Base-by-base conservation (phyloP, 2,797 vertebrate species). In the Gadopsis bispinosus region DNA sequence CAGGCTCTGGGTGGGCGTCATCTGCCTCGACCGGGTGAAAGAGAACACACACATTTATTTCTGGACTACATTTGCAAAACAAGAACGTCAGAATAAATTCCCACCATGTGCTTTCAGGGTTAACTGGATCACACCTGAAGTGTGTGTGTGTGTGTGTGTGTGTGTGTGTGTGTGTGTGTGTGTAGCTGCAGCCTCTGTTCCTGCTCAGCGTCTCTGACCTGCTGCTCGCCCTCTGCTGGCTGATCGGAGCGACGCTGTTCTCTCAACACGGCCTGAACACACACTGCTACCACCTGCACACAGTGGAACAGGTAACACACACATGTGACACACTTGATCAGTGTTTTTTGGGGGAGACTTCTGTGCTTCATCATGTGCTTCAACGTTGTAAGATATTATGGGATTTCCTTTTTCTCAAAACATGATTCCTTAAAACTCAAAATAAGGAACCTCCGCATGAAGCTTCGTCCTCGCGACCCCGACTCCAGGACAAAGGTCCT, bases 131-230 rank as follows among this genome's bases (percentile, higher is more conserved):
- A n/a, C n/a, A n/a, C n/a, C n/a, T n/a, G n/a, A n/a, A n/a, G n/a
- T n/a, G 58, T 51, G 33, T 29, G 61, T 19, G 29, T 45, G 16
- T 92, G 31, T 41, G 33, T 61, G 45, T 55, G 39, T 66, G 63
- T 51, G 41, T 69, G 8, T 16, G 17, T 68, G 12, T 31, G 54
- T 29, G 41, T 55, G 8, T 53, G 35, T 29, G 62, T 19, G 31
- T 45, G 16, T 91, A 98, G 97, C 87, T 96, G 68, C 95, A 93
- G 54, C 95, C 97, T 0, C 94, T 98, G 64, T 90, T 98, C 83
- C 95, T 96, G 84, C 94, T 98, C 91, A 96, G 96, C 61, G 82
- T 96, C 72, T 96, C 95, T 0, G 96, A 99, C 92, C 91, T 99
- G 31, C 88, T 97, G 43, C 88, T 98, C 73, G 95, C 96, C 1